Base-by-base conservation (phyloP, 2,113 vertebrate species). In the Epinephelus cyanopodus region DNA sequence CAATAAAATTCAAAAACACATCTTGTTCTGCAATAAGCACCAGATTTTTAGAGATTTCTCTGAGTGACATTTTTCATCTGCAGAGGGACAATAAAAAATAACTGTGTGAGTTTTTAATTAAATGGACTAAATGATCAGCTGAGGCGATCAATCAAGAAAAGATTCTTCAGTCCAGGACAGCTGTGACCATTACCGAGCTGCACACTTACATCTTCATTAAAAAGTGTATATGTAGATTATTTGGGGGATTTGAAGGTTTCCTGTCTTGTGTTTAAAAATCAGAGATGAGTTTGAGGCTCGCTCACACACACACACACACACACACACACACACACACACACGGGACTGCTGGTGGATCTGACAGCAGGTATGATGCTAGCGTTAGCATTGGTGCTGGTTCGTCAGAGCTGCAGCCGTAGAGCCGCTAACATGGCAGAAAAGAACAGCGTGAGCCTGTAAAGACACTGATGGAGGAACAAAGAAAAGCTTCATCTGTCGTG, bases 51-150 rank as follows among this genome's bases (percentile, higher is more conserved):
- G 52, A 73, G n/a, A 27, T 37, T 14, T 25, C 18, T 21, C 29
- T n/a, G 60, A 56, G 42, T 37, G 50, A 33, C 3, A 27, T 27
- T 47, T 12, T 48, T 54, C 9, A 47, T 56, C 48, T 62, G n/a
- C 70, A 68, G 17, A 29, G 23, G 18, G 53, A 54, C 19, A 57
- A 27, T 69, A 53, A 74, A 29, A 18, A 75, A 70, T 47, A 56
- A 21, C 42, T 56, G 42, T 53, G 39, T 12, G 15, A 11, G 56
- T 47, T 76, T 82, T 63, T 76, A 79, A 79, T 87, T 39, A 68
- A 68, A 84, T 56, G 7, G 45, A 54, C 74, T 60, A 21, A 81
- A 80, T 71, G 75, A 85, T 85, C 52, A 73, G 83, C 21, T 83
- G 18, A 48, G 29, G 19, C 37, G 27, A 62, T 60, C 58, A 54